Base-by-base conservation (phyloP, 2,888 invertebrate species). In the Pollenia labialis region DNA sequence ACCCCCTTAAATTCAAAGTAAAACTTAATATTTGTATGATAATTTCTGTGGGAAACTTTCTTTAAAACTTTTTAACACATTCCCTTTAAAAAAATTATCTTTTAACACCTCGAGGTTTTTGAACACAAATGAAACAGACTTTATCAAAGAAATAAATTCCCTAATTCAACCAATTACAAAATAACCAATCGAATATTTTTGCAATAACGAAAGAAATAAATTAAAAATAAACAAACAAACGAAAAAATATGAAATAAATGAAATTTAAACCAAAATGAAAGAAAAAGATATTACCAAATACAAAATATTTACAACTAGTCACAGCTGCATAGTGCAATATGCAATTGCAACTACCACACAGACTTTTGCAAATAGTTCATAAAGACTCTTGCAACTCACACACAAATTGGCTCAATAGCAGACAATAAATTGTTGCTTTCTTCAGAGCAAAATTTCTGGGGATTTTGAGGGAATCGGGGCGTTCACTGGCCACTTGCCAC, bases 201-300 rank as follows among this genome's bases (percentile, higher is more conserved):
- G 56, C 80, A 81, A 54, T 46, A 62, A 16, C 52, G 23, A 52
- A 75, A 46, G 14, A 66, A 77, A 68, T 46, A 58, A 74, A 74
- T 60, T 56, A n/a, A 40, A 62, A 77, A 56, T 9, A 76, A 77
- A 72, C 32, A 64, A 46, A 71, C 12, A 64, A 46, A 71, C 12
- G 74, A 16, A 76, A 58, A 69, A 42, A 79, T 56, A 52, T 16
- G 16, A 80, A 85, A 58, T 77, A n/a, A 82, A 85, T 76, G 80
- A 77, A 77, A 76, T 81, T 74, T 75, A 85, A 85, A 81, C 76
- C 68, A 32, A 77, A 71, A 68, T 66, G 16, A 52, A 71, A 32
- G 32, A 32, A 32, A 32, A 32, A 32, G 4, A 58, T 81, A 80
- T 87, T 85, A 54, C 75, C 81, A 81, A 85, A 81, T 81, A 68